A percentile compares a stretch with the other conserved stretches of the same genome.
Evolutionary conservation across 2,888 invertebrate genomes (phyloP).

Genomic region (Sussaba pulchella): DNA sequence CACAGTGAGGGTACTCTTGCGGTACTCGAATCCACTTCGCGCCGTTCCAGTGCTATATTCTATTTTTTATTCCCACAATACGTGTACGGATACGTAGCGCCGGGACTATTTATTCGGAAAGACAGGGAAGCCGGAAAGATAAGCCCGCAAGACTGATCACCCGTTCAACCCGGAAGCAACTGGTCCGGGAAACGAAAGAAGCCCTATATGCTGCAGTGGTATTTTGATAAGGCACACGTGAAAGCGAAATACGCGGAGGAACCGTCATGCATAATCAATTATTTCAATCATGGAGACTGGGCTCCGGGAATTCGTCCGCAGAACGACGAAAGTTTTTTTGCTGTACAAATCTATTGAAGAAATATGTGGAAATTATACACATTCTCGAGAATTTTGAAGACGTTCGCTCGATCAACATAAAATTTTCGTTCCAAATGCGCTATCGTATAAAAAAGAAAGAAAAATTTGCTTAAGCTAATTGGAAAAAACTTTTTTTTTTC

Average conservation of each 20-base stretch:
- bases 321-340: not conserved
- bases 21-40: conserved; percentile 15
- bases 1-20: not conserved
- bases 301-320: not conserved
- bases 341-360: too few species aligned
- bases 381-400: too few species aligned
- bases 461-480: too few species aligned
- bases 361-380: too few species aligned
- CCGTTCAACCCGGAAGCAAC: conserved; percentile 24
- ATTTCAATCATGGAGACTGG: not conserved
- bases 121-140: not conserved
- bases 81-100: not conserved
- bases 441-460: too few species aligned
- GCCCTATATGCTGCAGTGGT: not conserved
- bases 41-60: not conserved
- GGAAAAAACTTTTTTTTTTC: too few species aligned
- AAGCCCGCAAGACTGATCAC: conserved; percentile 20
- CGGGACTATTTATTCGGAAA: not conserved
- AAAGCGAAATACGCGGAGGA: not conserved
- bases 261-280: not conserved
- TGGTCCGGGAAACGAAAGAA: conserved; percentile 3
- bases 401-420: too few species aligned
- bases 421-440: too few species aligned
- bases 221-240: not conserved
- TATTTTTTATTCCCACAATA: not conserved